These are phyloP conservation scores for Eristalis pertinax DNA, from an alignment of 2,888 invertebrate species.

Conservation along the genomic window DNA sequence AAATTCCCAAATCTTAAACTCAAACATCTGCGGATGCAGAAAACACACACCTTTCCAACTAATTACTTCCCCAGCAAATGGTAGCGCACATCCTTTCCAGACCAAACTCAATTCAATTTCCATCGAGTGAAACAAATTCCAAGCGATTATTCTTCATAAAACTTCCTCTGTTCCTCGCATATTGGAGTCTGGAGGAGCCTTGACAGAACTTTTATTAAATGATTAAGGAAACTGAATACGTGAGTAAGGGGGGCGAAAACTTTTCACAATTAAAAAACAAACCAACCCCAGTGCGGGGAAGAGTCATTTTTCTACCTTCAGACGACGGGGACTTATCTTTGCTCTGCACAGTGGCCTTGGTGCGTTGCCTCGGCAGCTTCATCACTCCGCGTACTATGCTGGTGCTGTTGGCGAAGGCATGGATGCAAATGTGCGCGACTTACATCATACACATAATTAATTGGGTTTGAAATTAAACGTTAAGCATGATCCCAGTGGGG, in stretches of 20 bases:
- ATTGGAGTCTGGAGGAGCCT: slow-evolving; percentile 2
- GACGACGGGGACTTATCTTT: slow-evolving; percentile 21
- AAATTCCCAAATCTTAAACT: not conserved
- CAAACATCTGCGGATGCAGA: not conserved
- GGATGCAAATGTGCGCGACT: not conserved
- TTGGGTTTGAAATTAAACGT: slow-evolving; percentile 30
- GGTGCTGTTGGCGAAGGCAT: not conserved
- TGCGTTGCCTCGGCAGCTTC: slow-evolving; percentile 12
- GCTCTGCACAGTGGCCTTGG: not conserved
- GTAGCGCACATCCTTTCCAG: not conserved
- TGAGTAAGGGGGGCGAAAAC: not conserved
- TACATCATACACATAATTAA: slow-evolving; percentile 30
- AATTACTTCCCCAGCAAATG: not conserved
- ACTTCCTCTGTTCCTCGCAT: not conserved
- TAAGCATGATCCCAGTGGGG: not conserved
- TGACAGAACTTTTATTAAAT: slow-evolving; percentile 32
- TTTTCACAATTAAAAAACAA: slow-evolving; percentile 18
- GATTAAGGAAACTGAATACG: slow-evolving; percentile 26
- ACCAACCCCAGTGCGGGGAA: not conserved
- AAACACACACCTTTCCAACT: not conserved
- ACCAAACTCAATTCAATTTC: not conserved
- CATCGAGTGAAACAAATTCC: slow-evolving; percentile 4
- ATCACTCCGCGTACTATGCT: slow-evolving; percentile 7
- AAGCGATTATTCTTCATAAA: slow-evolving; percentile 31
- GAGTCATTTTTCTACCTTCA: slow-evolving; percentile 30